Percentiles rank a stretch among this genome's conserved stretches.
These are phyloP conservation scores for Lateolabrax maculatus DNA, from an alignment of 2,797 vertebrate species.

Conservation along the genomic window DNA sequence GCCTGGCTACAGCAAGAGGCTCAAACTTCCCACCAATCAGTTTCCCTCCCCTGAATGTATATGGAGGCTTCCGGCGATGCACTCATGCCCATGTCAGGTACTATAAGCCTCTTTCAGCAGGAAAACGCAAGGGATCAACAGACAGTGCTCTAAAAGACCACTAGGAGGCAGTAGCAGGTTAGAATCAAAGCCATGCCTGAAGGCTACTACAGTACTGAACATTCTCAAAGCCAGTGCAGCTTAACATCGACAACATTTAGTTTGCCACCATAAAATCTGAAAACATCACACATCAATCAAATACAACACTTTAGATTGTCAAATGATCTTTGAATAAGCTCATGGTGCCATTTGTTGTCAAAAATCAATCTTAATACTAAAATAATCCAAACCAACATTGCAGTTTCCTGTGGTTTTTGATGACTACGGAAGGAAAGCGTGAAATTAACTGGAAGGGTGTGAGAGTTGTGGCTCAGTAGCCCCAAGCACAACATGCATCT, in stretches of 20 bases:
- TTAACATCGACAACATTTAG: conserved; percentile 16
- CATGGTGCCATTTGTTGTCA: not conserved
- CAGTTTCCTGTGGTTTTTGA: not conserved
- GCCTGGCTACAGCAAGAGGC: conserved; percentile 39
- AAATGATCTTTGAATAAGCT: not conserved
- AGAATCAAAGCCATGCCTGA: conserved; percentile 32
- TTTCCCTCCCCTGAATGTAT: conserved; percentile 52
- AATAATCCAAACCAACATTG: not conserved
- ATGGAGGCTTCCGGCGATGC: conserved; percentile 50
- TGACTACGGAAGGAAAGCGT: not conserved
- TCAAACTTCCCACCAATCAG: conserved; percentile 57
- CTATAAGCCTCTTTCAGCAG: conserved; percentile 63
- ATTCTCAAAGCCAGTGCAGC: conserved; percentile 15
- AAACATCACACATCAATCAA: not conserved
- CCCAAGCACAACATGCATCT: conserved; percentile 25
- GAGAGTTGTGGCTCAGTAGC: conserved; percentile 22
- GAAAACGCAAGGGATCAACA: conserved; percentile 33
- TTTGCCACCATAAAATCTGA: conserved; percentile 6
- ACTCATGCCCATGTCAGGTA: conserved; percentile 55
- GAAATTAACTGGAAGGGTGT: not conserved
- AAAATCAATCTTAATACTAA: not conserved
- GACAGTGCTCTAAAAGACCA: conserved; percentile 50
- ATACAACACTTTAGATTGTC: not conserved
- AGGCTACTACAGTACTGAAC: not conserved
- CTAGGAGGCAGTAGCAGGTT: conserved; percentile 73